Conservation (phyloP, 2,113 vertebrate genomes). For the Passerina amoena region DNA sequence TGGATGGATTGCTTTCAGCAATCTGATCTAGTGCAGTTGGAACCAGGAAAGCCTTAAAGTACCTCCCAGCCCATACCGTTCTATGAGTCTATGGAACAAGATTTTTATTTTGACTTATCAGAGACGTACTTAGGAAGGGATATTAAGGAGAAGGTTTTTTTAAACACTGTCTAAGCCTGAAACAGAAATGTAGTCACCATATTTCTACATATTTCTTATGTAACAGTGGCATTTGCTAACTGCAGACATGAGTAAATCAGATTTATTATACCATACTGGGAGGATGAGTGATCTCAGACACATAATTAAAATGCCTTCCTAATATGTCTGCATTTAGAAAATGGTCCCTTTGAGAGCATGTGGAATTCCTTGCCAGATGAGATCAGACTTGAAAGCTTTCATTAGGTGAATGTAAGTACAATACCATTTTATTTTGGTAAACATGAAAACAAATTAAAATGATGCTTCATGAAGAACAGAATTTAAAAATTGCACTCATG, state of each 20-base stretch:
- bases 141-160: neutral
- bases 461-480: neutral
- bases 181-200: neutral
- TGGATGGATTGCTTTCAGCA: neutral
- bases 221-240: neutral
- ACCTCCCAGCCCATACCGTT: accelerated
- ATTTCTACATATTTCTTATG: neutral
- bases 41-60: neutral
- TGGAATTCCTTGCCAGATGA: neutral
- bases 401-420: neutral
- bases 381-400: neutral
- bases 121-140: neutral
- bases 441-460: neutral
- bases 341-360: neutral
- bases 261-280: neutral
- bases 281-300: neutral
- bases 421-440: neutral
- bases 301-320: neutral
- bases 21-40: too few species aligned
- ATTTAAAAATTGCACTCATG: neutral
- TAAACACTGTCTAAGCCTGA: neutral
- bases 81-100: neutral
- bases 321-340: neutral
- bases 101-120: neutral
- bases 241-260: neutral